phyloP scores from a whole-genome alignment of 2,113 vertebrate species.

The Echinops telfairi region DNA sequence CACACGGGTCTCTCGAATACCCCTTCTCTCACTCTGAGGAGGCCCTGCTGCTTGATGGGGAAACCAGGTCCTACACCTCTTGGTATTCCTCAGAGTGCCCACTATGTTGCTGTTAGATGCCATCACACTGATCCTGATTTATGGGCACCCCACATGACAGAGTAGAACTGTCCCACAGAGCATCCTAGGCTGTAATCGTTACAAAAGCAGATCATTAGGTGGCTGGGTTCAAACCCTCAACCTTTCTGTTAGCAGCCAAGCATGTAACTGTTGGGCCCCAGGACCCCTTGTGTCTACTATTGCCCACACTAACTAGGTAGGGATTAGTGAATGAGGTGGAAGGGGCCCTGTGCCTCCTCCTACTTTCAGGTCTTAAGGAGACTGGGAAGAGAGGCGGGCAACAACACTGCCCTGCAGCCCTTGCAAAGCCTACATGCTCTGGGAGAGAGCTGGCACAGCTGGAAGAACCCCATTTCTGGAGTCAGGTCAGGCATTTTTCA shows the following conservation, averaged over 20 bases:
- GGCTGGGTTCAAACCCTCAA: not conserved
- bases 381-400: not conserved
- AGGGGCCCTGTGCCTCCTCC: not conserved
- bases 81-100: rapidly evolving
- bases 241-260: not conserved
- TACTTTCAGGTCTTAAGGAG: not conserved
- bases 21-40: not conserved
- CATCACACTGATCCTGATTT: not conserved
- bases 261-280: not conserved
- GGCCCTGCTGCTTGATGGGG: not conserved
- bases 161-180: not conserved
- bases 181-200: not conserved
- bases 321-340: not conserved
- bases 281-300: not conserved
- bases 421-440: not conserved
- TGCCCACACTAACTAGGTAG: not conserved
- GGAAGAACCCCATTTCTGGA: not conserved
- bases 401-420: not conserved
- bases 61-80: not conserved
- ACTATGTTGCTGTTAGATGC: not conserved
- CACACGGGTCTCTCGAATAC: not conserved
- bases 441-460: not conserved
- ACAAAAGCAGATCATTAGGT: not conserved
- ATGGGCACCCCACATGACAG: not conserved
- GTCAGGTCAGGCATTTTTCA: not conserved